Evolutionary conservation across 2,888 invertebrate species (phyloP).

Genomic region (Mellilla xanthometata): DNA sequence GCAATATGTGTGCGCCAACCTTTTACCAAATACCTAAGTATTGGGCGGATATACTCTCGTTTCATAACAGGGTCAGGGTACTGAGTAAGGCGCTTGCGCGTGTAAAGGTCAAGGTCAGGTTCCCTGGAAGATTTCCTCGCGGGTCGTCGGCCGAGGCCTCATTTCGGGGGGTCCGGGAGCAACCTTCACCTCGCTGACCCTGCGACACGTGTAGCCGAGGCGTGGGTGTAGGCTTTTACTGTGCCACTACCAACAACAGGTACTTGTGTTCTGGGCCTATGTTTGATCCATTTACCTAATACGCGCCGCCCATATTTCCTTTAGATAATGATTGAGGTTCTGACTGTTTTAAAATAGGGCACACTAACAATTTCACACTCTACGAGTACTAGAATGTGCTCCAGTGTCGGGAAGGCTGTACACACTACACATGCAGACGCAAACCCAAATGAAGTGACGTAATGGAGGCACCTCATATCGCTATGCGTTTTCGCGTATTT

Average conservation of each 20-base stretch:
- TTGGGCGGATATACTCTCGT: slow-evolving; percentile 51
- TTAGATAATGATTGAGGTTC: no score
- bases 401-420: no score
- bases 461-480: no score
- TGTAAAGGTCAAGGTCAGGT: slow-evolving; percentile 75
- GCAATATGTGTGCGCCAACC: no score
- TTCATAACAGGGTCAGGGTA: slow-evolving; percentile 76
- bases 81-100: slow-evolving; percentile 78
- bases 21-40: slow-evolving; percentile 15
- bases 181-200: slow-evolving; percentile 73
- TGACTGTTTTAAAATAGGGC: no score
- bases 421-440: no score
- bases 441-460: no score
- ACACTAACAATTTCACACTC: no score
- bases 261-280: background rate
- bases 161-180: slow-evolving; percentile 69
- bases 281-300: no score
- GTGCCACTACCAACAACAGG: background rate
- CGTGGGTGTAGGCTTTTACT: slow-evolving; percentile 38
- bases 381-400: no score
- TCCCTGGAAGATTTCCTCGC: slow-evolving; percentile 78
- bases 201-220: slow-evolving; percentile 72
- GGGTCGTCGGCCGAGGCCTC: slow-evolving; percentile 69
- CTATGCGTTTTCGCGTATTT: no score
- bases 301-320: no score